These are phyloP conservation scores for Colius striatus DNA, from an alignment of 2,113 vertebrate species.

Conservation along the genomic window DNA sequence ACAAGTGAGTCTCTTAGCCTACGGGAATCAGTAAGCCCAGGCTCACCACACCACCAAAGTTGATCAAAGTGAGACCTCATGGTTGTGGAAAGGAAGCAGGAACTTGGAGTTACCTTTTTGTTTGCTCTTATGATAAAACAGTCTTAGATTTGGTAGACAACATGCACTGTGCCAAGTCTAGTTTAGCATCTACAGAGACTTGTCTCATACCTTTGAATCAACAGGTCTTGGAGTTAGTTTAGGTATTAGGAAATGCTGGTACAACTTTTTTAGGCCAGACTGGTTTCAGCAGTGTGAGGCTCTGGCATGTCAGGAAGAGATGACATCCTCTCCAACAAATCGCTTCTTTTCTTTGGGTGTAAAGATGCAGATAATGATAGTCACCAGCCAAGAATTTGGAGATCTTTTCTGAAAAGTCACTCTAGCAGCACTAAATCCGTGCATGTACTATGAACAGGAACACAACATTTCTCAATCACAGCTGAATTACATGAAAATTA, in stretches of 20 bases:
- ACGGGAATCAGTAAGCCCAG: neutral
- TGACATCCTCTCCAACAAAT: no score
- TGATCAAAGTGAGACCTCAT: neutral
- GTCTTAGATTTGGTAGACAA: neutral
- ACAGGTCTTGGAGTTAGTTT: neutral
- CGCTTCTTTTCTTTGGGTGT: neutral
- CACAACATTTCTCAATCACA: neutral
- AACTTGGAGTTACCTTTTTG: neutral
- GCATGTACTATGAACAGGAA: neutral
- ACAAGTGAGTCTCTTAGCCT: neutral
- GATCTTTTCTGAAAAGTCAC: neutral
- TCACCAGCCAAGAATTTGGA: neutral
- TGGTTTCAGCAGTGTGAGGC: neutral
- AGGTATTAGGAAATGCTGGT: neutral
- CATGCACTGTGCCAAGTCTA: neutral
- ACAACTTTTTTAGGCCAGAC: neutral
- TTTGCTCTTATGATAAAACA: neutral
- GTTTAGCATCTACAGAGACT: neutral
- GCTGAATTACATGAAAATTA: neutral
- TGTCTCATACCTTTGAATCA: accelerated
- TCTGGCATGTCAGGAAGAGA: accelerated
- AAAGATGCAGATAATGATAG: neutral
- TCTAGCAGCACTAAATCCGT: neutral
- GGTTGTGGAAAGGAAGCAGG: neutral
- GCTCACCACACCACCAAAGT: neutral